Evolutionary conservation across 2,797 vertebrate species (phyloP), one percentile per base, ranked within the genome.

Genomic region (Australoheros facetus): DNA sequence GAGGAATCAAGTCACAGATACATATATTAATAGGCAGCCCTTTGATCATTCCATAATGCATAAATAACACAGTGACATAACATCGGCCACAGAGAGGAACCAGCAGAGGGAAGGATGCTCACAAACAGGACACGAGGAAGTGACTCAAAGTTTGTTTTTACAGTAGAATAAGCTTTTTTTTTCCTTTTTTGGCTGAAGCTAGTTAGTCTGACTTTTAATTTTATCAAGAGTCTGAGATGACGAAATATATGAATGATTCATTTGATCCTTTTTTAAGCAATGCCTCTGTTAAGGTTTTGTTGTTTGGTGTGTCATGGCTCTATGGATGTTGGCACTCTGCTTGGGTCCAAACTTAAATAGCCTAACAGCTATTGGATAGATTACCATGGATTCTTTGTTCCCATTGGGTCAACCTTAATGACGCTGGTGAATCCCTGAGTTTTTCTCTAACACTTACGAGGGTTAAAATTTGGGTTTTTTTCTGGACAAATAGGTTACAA

Each of bases 1-100:
- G 73, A 81, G 83, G 64, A 85, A 30, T 55, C 45, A 57, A 88
- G 80, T 89, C 85, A 82, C 82, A 78, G 80, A 78, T 79, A 58
- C 79, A 86, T 85, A 78, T 83, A 89, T 92, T 89, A 85, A 87
- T 87, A 81, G 78, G 76, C 2, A 28, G 64, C 8, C 45, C 84
- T 91, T 89, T 91, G 86, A 92, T 90, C 80, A 57, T 71, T 19
- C 45, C 53, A 80, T 80, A 77, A 80, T 51, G 77, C 87, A 89
- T 88, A 82, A 91, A 89, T 84, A 88, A 90, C 73, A 78, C 2
- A 2, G 60, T 87, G 87, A 88, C 86, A 80, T 86, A 85, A 87
- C 55, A 71, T 66, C 73, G 56, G 76, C 75, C 81, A 57, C 51
- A 71, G 79, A 85, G 88, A 87, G 84, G 87, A 90, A 88, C 82